These are phyloP conservation scores for Micropoecilia bifurca DNA, from an alignment of 2,797 vertebrate genomes.

Conservation along the genomic window DNA sequence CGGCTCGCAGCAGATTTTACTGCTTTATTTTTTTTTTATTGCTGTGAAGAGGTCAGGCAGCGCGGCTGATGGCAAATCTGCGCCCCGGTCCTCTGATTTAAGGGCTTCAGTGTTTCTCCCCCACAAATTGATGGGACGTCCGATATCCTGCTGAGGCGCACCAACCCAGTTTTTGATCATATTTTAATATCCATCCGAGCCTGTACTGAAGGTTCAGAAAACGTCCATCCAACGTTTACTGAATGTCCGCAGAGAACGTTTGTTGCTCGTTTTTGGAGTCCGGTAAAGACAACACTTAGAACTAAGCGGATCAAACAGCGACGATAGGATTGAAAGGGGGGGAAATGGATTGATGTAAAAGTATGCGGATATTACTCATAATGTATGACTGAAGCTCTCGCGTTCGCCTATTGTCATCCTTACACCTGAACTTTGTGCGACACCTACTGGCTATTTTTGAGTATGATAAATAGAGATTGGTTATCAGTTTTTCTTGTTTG, in stretches of 20 bases:
- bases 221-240: too few species aligned
- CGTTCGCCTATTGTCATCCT: not conserved
- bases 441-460: constrained; percentile 33
- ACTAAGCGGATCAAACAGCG: not conserved
- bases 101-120: not conserved
- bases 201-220: too few species aligned
- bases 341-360: not conserved
- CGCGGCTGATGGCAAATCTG: not conserved
- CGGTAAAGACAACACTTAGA: not conserved
- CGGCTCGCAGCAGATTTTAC: not conserved
- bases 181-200: not conserved
- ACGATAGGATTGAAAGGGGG: not conserved
- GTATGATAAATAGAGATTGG: not conserved
- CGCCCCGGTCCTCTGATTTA: not conserved
- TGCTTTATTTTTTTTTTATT: not conserved
- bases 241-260: too few species aligned
- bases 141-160: not conserved
- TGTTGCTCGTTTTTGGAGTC: not conserved
- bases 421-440: constrained; percentile 16
- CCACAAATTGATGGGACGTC: not conserved
- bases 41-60: not conserved
- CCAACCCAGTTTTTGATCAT: not conserved
- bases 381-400: too few species aligned
- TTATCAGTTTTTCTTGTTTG: not conserved
- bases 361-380: too few species aligned